phyloP scores from a whole-genome alignment of 2,113 vertebrate species.

The Talpa occidentalis region DNA sequence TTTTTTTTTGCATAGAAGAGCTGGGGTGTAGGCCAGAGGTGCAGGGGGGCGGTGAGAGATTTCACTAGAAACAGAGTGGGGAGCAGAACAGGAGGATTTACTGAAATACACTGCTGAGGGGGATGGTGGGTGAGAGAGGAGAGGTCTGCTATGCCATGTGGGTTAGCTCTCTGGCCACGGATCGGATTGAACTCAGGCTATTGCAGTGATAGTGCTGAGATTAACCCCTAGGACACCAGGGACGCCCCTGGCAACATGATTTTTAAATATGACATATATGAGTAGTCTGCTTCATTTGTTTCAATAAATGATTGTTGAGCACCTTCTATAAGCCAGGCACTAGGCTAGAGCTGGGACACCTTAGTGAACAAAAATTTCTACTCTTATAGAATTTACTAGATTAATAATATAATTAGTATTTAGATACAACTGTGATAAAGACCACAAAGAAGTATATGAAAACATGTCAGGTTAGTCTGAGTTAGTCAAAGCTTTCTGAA shows the following conservation, averaged over 20 bases:
- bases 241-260: background rate
- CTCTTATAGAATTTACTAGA: background rate
- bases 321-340: background rate
- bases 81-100: too few species aligned
- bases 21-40: too few species aligned
- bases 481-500: background rate
- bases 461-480: background rate
- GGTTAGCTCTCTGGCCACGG: too few species aligned
- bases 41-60: too few species aligned
- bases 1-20: background rate
- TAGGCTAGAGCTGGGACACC: background rate
- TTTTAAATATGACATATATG: background rate
- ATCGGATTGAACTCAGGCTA: too few species aligned
- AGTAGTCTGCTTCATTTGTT: constrained; percentile 1
- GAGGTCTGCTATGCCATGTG: too few species aligned
- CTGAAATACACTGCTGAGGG: too few species aligned
- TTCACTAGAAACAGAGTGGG: too few species aligned
- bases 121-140: too few species aligned
- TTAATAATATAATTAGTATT: background rate
- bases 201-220: too few species aligned
- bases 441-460: background rate
- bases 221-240: too few species aligned
- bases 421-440: background rate
- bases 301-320: background rate
- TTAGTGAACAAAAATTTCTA: background rate